Evolutionary conservation across 2,888 invertebrate species (phyloP).

Genomic region (Timema cristinae): DNA sequence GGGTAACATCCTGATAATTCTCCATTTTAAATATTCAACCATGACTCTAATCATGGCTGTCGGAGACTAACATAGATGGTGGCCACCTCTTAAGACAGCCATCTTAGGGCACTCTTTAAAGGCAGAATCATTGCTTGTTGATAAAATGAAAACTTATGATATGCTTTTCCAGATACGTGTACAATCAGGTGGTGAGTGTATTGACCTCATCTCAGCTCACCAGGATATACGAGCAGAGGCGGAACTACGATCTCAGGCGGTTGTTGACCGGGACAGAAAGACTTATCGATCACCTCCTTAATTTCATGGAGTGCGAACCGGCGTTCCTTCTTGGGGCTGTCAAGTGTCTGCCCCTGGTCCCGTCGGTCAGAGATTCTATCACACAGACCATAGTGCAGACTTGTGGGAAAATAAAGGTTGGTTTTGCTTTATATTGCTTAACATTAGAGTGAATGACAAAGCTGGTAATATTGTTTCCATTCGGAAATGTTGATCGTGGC

Average conservation of each 20-base stretch:
- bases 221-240: slow-evolving; percentile 86
- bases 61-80: too few relatives aligned
- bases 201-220: slow-evolving; percentile 81
- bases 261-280: slow-evolving; percentile 89
- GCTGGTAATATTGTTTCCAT: too few relatives aligned
- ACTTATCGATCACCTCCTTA: slow-evolving; percentile 82
- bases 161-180: slow-evolving; percentile 68
- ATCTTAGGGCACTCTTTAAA: too few relatives aligned
- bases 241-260: slow-evolving; percentile 90
- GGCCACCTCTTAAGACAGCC: too few relatives aligned
- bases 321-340: slow-evolving; percentile 69
- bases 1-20: too few relatives aligned
- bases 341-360: slow-evolving; percentile 74
- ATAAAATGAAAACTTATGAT: not conserved
- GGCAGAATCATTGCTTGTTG: too few relatives aligned
- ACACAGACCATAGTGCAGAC: slow-evolving; percentile 80
- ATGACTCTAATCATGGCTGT: too few relatives aligned
- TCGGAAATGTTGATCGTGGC: too few relatives aligned
- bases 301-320: slow-evolving; percentile 81
- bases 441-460: too few relatives aligned
- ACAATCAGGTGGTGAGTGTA: slow-evolving; percentile 92
- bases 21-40: too few relatives aligned
- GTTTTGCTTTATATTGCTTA: not conserved
- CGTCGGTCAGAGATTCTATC: slow-evolving; percentile 76
- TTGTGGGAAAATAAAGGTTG: slow-evolving; percentile 69